Conservation (phyloP, 2,888 invertebrate genomes). For the Villa cingulata region DNA sequence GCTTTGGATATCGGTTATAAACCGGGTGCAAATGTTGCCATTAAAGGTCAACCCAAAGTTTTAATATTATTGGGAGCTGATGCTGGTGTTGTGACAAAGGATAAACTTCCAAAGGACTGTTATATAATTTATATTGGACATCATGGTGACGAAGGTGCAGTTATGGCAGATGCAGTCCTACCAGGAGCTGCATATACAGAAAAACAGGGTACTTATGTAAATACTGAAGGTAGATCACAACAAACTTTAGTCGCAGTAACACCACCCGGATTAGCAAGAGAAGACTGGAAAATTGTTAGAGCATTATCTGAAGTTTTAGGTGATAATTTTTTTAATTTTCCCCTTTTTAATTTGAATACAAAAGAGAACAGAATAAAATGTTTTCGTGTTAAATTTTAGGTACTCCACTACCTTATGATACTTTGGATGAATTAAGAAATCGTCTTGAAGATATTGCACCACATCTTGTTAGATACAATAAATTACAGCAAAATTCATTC, state of each 20-base stretch:
- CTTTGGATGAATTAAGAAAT: conserved; percentile 62
- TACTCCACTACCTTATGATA: conserved; percentile 71
- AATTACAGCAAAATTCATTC: conserved; percentile 72
- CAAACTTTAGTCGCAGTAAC: conserved; percentile 75
- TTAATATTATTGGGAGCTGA: conserved; percentile 92
- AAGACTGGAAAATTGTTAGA: conserved; percentile 97
- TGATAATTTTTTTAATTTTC: conserved; percentile 6
- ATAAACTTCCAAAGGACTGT: conserved; percentile 65
- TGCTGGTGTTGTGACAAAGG: conserved; percentile 59
- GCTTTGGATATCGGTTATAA: conserved; percentile 91
- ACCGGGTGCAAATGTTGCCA: conserved; percentile 49
- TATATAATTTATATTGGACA: conserved; percentile 88
- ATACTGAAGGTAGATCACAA: conserved; percentile 94
- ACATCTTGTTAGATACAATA: conserved; percentile 72
- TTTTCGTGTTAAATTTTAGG: conserved; percentile 31
- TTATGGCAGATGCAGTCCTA: conserved; percentile 81
- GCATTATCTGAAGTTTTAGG: conserved; percentile 85
- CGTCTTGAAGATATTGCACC: conserved; percentile 80
- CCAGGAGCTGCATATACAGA: conserved; percentile 98
- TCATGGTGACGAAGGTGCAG: conserved; percentile 91
- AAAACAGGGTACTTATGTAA: conserved; percentile 93
- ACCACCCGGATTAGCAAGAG: conserved; percentile 84
- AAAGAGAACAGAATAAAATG: too few species aligned
- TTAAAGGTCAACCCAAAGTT: conserved; percentile 59
- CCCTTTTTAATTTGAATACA: neutral